Evolutionary conservation across 1,140 invertebrate species (phyloP), one percentile per base, ranked within the genome.

Genomic region (Aphidius gifuensis): DNA sequence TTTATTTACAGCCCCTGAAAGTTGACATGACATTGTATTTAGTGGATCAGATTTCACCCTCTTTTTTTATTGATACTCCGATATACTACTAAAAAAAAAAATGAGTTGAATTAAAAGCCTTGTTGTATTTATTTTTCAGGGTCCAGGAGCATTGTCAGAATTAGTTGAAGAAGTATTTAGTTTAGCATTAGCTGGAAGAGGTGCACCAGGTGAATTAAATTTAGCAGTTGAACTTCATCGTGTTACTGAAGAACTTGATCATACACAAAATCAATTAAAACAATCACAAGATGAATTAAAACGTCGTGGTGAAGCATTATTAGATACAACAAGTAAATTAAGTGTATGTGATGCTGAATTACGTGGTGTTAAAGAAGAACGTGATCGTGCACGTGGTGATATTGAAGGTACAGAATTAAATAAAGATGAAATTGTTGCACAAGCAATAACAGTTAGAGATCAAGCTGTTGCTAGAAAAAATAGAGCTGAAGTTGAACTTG

Each of bases 401-500:
- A 77, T 83, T 48, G 80, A 80, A 54, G 85, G 86, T 9, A 87
- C 84, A 55, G 86, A 88, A 70, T 74, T 89, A 6, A 87, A 86
- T 68, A 87, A 85, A 72, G 94, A 96, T 71, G 91, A 95, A 67
- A 84, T 94, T 9, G 85, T 97, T 9, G 79, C 86, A 0, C 87
- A 90, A 74, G 92, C 93, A 1, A 86, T 93, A 72, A 86, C 89
- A 58, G 90, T 93, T 65, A 84, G 95, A 16, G 94, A 97, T 77
- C 87, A 92, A 53, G 94, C 94, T 5, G 90, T 95, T 5, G 85
- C 89, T 32, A 85, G 92, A 62, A 92, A 94, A 76, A 96, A 94
- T 71, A 86, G 87, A 54, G 89, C 90, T 40, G 93, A 96, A 79
- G 90, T 96, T 16, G 90, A 93, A 69, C 80, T 96, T 59, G 93